Conservation (phyloP, 64 coral and sea anemone species). For the Pocillopora verrucosa region DNA sequence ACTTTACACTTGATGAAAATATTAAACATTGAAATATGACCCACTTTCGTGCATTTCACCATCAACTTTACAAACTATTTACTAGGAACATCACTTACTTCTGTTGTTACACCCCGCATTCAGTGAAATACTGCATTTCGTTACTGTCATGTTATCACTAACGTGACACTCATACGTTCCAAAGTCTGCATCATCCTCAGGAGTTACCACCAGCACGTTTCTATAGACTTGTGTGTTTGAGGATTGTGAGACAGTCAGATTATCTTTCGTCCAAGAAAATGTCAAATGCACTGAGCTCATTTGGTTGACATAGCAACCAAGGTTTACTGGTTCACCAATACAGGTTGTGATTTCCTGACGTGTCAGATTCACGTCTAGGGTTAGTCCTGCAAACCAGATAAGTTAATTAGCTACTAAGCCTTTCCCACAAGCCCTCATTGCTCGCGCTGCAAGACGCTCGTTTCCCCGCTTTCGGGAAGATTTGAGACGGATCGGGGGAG, state of each 20-base stretch:
- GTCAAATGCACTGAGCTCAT: background rate
- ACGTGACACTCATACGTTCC: slow-evolving; percentile 40
- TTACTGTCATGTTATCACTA: background rate
- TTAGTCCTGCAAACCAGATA: background rate
- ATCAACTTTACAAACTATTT: no score
- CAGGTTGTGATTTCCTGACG: slow-evolving; percentile 7
- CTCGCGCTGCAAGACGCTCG: no score
- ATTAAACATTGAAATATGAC: no score
- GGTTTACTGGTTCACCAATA: background rate
- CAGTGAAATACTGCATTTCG: slow-evolving; percentile 24
- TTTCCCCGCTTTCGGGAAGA: no score
- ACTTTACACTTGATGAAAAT: no score
- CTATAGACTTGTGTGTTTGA: background rate
- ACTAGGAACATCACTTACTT: background rate
- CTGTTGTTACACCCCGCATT: background rate
- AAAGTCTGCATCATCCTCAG: slow-evolving; percentile 13
- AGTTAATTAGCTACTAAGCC: background rate
- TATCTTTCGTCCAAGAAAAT: slow-evolving; percentile 45
- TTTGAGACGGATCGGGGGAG: no score
- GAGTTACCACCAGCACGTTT: slow-evolving; percentile 18
- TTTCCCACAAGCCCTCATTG: no score
- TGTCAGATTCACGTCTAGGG: background rate
- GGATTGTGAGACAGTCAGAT: slow-evolving; percentile 3
- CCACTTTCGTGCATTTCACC: no score
- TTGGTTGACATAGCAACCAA: slow-evolving; percentile 38